Base-by-base conservation (phyloP, 2,888 invertebrate species). In the Zhuqinia jingwanae region DNA sequence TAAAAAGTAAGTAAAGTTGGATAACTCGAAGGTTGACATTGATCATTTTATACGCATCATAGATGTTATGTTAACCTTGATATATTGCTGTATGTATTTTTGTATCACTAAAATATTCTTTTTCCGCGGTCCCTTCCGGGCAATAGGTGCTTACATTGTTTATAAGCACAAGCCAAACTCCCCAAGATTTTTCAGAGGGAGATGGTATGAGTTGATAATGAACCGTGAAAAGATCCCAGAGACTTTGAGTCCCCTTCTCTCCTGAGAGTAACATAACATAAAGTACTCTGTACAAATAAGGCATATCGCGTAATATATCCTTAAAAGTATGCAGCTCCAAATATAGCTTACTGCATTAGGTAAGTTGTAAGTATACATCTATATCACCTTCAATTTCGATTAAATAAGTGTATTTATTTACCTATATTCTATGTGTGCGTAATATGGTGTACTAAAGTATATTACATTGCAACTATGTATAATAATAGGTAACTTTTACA, bases 101-200 rank as follows among this genome's bases (percentile, higher is more conserved):
- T n/a, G 20, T 11, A 36, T 77, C 60, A 15, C 42, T 45, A 5
- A 68, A 36, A 15, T 36, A 8, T 42, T 25, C 25, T 36, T 17
- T 36, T 27, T 45, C 17, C 81, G 81, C 81, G 73, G 81, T 81
- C 70, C 81, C 81, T 81, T 81, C 75, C 82, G 53, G 82, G 73
- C 82, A 75, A 6, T 27, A 6, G 20, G 56, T 27, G 17, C 45
- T 25, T 10, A 11, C 20, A 42, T 45, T 36, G 36, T 70, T 13
- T 1, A n/a, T n/a, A 60, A 75, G 83, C 83, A 76, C 83, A 83
- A 76, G 83, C 76, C 83, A 83, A 30, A 36, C 36, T 36, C 36
- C 36, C 3, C 36, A 3, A 36, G 3, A 22, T 50, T 53, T 56
- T 68, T 80, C 17, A 27, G 42, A 80, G 68, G 68, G 80, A 79